Percentiles rank a stretch among this genome's conserved stretches.
Evolutionary conservation across 1,140 invertebrate genomes (phyloP).

Genomic region (Euura lappo): DNA sequence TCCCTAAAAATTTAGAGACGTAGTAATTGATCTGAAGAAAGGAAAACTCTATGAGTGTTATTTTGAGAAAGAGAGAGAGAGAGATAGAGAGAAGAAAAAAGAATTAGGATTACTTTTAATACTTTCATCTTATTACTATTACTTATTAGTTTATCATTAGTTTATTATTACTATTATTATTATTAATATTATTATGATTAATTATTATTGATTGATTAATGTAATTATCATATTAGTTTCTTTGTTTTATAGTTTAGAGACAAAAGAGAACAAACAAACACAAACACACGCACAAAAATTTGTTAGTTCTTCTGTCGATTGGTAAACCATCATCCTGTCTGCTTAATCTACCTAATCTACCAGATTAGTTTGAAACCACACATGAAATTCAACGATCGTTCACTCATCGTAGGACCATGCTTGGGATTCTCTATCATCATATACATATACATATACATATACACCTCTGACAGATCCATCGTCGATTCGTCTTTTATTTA

Average conservation of each 20-base stretch:
- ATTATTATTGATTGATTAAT: neutral
- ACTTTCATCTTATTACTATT: neutral
- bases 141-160: neutral
- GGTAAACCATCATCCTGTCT: neutral
- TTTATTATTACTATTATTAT: neutral
- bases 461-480: neutral
- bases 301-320: slow-evolving; percentile 5
- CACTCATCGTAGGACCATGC: slow-evolving; percentile 1
- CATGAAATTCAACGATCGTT: neutral
- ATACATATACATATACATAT: neutral
- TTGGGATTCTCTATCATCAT: neutral
- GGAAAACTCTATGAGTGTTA: too few relatives aligned
- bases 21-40: too few relatives aligned
- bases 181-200: neutral
- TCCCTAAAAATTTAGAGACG: too few relatives aligned
- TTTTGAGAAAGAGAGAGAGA: too few relatives aligned
- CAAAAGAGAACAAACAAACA: too few relatives aligned
- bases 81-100: too few relatives aligned
- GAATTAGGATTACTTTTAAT: too few relatives aligned
- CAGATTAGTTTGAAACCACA: neutral
- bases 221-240: slow-evolving; percentile 5
- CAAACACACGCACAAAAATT: neutral
- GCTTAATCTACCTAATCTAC: neutral
- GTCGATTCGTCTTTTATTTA: neutral
- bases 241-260: slow-evolving; percentile 1